These are phyloP conservation scores for Cephus rjabovi DNA, from an alignment of 2,888 invertebrate genomes.

Conservation along the genomic window DNA sequence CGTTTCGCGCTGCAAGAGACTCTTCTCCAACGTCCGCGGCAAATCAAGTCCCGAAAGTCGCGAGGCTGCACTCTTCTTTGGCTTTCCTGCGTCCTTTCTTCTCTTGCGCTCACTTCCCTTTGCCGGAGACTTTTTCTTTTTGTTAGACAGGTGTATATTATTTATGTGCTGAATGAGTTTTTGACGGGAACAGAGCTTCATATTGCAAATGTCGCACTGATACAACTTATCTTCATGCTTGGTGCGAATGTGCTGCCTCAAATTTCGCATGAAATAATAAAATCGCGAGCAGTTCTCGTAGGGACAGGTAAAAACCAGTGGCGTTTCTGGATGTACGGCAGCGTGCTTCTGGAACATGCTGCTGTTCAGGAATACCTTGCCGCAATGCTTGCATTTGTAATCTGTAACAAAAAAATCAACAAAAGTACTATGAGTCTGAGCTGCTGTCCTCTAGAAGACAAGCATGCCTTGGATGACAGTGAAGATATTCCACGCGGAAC, in stretches of 20 bases:
- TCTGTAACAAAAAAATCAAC: constrained; percentile 18
- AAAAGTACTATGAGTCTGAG: too few relatives aligned
- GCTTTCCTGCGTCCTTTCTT: constrained; percentile 43
- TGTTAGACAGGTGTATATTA: constrained; percentile 28
- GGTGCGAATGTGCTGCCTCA: constrained; percentile 69
- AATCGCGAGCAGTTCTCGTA: constrained; percentile 63
- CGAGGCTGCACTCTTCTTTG: constrained; percentile 41
- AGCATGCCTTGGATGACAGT: too few relatives aligned
- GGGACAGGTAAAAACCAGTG: constrained; percentile 52
- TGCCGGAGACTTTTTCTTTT: constrained; percentile 20
- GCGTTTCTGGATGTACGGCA: constrained; percentile 46
- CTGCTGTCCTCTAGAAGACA: too few relatives aligned
- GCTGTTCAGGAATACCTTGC: constrained; percentile 43
- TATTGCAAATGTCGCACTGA: constrained; percentile 47
- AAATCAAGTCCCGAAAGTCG: constrained; percentile 43
- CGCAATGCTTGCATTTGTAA: constrained; percentile 50
- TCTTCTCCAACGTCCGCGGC: constrained; percentile 28
- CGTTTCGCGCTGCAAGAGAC: constrained; percentile 28
- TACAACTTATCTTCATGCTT: constrained; percentile 68
- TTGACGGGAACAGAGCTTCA: constrained; percentile 33
- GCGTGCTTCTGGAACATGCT: constrained; percentile 35
- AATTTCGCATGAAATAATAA: constrained; percentile 71
- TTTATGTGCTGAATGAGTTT: constrained; percentile 42
- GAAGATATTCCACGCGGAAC: too few relatives aligned
- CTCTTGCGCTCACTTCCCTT: constrained; percentile 21